phyloP scores from a whole-genome alignment of 2,113 vertebrate genomes.

The Bombycilla garrulus region DNA sequence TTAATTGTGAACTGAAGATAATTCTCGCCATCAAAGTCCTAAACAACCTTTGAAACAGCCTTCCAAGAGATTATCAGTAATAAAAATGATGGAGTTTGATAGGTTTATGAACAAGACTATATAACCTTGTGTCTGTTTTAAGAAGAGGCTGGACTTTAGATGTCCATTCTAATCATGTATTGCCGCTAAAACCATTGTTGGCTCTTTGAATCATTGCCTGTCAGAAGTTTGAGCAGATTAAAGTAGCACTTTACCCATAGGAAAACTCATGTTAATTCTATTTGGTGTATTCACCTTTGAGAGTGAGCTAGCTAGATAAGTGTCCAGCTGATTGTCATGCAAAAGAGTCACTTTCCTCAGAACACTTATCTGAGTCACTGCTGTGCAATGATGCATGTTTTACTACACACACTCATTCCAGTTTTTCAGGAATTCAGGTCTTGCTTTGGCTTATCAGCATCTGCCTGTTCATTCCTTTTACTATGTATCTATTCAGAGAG shows the following conservation, averaged over 20 bases:
- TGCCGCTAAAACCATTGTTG: neutral
- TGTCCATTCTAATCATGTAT: neutral
- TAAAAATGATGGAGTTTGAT: neutral
- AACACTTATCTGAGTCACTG: neutral
- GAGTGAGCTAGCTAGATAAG: neutral
- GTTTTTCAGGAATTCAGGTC: constrained; percentile 19
- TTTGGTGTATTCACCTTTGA: neutral
- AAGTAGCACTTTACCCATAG: neutral
- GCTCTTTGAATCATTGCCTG: neutral
- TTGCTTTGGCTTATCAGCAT: neutral
- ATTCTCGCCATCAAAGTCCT: neutral
- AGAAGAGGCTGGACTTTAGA: neutral
- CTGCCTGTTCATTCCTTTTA: neutral
- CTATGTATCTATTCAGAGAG: neutral
- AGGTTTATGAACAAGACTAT: neutral
- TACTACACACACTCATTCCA: neutral
- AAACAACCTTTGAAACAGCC: neutral
- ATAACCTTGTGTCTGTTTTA: neutral
- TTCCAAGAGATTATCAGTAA: neutral
- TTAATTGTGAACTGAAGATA: neutral
- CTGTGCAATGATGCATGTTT: neutral
- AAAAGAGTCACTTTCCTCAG: neutral
- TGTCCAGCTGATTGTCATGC: neutral
- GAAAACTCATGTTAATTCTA: neutral
- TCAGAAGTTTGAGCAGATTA: neutral